A percentile compares a stretch with the other conserved stretches of the same genome.
These are phyloP conservation scores for Capreolus pygargus DNA, from an alignment of 2,113 vertebrate genomes.

Conservation along the genomic window DNA sequence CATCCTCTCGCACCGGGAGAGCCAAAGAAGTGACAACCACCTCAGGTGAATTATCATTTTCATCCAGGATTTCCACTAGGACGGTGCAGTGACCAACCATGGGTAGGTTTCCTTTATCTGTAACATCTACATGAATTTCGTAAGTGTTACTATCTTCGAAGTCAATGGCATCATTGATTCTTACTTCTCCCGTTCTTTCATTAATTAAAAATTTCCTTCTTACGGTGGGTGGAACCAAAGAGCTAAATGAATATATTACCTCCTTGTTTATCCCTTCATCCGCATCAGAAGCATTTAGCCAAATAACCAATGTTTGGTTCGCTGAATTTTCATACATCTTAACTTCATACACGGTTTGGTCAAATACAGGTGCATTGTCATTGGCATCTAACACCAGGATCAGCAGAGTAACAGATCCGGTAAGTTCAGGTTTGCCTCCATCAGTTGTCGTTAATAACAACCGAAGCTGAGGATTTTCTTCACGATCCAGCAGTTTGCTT, in stretches of 20 bases:
- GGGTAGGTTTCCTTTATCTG: slow-evolving; percentile 77
- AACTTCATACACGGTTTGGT: slow-evolving; percentile 58
- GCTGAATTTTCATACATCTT: slow-evolving; percentile 72
- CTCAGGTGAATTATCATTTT: slow-evolving; percentile 88
- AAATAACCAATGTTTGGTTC: slow-evolving; percentile 69
- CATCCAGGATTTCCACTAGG: slow-evolving; percentile 88
- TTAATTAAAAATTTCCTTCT: slow-evolving; percentile 74
- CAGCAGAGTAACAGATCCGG: slow-evolving; percentile 68
- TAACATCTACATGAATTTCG: slow-evolving; percentile 70
- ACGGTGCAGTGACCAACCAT: slow-evolving; percentile 88
- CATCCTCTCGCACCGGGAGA: slow-evolving; percentile 89
- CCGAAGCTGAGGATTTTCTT: slow-evolving; percentile 54
- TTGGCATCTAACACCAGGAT: slow-evolving; percentile 77
- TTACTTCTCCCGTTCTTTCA: slow-evolving; percentile 72
- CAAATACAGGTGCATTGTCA: slow-evolving; percentile 76
- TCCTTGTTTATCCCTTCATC: slow-evolving; percentile 78
- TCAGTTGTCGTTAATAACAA: slow-evolving; percentile 80
- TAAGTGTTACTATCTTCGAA: slow-evolving; percentile 70
- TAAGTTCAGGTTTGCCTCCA: slow-evolving; percentile 78
- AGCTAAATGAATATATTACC: slow-evolving; percentile 76
- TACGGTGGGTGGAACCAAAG: slow-evolving; percentile 63
- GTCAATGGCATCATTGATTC: slow-evolving; percentile 67
- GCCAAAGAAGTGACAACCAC: slow-evolving; percentile 86
- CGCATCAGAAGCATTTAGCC: slow-evolving; percentile 76
- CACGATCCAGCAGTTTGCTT: slow-evolving; percentile 74